Conservation (phyloP, 2,888 invertebrate genomes). For the Helleia helle region DNA sequence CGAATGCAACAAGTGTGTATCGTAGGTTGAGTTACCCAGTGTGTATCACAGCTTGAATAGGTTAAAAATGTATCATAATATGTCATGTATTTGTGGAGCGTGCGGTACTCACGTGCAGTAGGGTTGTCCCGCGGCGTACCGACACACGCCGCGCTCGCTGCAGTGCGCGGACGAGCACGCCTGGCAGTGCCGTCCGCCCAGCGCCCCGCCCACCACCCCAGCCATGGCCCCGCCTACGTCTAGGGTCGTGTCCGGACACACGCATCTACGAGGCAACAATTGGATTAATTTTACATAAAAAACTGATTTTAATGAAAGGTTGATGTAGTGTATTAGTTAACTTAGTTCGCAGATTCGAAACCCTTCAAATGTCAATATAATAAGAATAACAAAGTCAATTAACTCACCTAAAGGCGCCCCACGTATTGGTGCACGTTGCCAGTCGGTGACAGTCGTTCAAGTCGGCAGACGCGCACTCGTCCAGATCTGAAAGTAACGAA, state of each 20-base stretch:
- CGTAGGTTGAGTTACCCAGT: too few species aligned
- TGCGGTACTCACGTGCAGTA: slow-evolving; percentile 83
- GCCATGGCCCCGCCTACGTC: slow-evolving; percentile 80
- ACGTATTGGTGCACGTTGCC: slow-evolving; percentile 85
- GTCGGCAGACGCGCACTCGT: slow-evolving; percentile 88
- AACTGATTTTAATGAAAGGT: too few species aligned
- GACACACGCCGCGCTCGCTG: slow-evolving; percentile 89
- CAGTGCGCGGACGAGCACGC: slow-evolving; percentile 86
- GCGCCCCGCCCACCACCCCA: slow-evolving; percentile 77
- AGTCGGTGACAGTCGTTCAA: slow-evolving; percentile 88
- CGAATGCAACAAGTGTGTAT: too few species aligned
- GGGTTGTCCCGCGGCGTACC: slow-evolving; percentile 82
- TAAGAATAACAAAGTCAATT: too few species aligned
- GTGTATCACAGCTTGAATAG: too few species aligned
- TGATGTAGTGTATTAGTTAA: too few species aligned
- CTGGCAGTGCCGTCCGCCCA: slow-evolving; percentile 84
- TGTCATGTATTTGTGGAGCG: too few species aligned
- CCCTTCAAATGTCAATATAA: too few species aligned
- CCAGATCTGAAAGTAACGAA: slow-evolving; percentile 76
- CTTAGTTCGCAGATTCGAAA: too few species aligned
- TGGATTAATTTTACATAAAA: too few species aligned
- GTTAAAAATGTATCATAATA: too few species aligned
- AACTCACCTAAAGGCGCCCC: slow-evolving; percentile 85
- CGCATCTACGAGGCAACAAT: slow-evolving; percentile 38
- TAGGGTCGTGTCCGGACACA: slow-evolving; percentile 81